Evolutionary conservation across 2,113 vertebrate species (phyloP).

Genomic region (Hemichromis elongatus): DNA sequence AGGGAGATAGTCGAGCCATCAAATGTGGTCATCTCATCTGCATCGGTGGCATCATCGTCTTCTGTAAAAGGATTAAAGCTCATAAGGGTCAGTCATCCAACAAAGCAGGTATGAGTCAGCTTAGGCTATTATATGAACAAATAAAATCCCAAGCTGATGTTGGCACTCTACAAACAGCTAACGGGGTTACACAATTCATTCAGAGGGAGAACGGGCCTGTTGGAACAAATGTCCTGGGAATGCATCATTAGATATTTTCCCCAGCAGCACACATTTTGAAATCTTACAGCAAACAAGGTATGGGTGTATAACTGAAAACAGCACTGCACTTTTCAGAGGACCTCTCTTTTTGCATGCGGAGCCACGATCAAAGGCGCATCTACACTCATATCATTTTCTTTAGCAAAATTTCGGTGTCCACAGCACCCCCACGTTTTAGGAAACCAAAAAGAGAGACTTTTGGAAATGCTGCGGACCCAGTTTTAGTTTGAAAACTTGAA

Average conservation of each 20-base stretch:
- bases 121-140: background rate
- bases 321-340: background rate
- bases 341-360: background rate
- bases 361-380: background rate
- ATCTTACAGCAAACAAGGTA: background rate
- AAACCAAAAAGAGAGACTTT: background rate
- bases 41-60: slow-evolving; percentile 78
- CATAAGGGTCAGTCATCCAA: background rate
- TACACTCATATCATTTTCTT: background rate
- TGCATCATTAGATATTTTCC: background rate
- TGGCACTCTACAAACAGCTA: background rate
- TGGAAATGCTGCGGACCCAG: background rate
- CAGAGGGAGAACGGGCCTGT: background rate
- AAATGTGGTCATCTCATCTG: slow-evolving; percentile 90
- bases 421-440: accelerated
- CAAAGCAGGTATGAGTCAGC: background rate
- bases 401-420: background rate
- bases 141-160: background rate
- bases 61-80: slow-evolving; percentile 79
- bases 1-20: slow-evolving; percentile 90
- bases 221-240: background rate
- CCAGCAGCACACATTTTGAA: background rate
- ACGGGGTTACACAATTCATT: background rate
- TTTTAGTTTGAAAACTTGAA: background rate
- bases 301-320: background rate